These are phyloP conservation scores for Epirrita christyi DNA, from an alignment of 2,888 invertebrate species.

Conservation along the genomic window DNA sequence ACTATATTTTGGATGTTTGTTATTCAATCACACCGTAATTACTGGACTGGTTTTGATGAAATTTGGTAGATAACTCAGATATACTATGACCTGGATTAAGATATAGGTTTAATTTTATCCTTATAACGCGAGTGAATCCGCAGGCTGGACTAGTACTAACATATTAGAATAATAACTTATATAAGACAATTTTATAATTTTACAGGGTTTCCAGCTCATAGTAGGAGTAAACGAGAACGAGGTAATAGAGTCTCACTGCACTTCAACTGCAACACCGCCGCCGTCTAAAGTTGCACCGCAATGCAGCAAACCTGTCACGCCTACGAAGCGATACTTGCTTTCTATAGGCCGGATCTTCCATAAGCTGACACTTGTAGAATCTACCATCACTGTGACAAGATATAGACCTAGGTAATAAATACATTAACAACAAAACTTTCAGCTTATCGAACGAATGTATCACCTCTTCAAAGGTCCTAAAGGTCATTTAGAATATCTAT, in stretches of 20 bases:
- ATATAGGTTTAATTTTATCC: background rate
- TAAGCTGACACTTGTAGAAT: conserved; percentile 92
- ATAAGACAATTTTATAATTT: conserved; percentile 11
- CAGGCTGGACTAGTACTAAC: too few relatives aligned
- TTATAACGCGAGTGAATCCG: too few relatives aligned
- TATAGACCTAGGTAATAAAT: conserved; percentile 93
- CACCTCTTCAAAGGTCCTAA: too few relatives aligned
- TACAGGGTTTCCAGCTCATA: conserved; percentile 93
- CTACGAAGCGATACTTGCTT: conserved; percentile 91
- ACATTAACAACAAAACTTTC: too few relatives aligned
- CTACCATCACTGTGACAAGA: conserved; percentile 96
- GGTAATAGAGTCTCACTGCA: conserved; percentile 70
- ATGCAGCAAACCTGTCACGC: conserved; percentile 65
- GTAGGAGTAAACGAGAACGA: conserved; percentile 80
- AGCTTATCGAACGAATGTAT: too few relatives aligned
- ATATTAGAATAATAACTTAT: background rate
- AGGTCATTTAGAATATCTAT: too few relatives aligned
- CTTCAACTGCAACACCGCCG: conserved; percentile 69
- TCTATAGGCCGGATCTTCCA: conserved; percentile 98
- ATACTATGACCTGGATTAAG: background rate
- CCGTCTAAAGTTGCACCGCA: conserved; percentile 79
- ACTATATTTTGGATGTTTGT: background rate
- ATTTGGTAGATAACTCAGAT: background rate
- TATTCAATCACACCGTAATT: background rate
- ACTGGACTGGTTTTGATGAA: background rate